Percentiles rank a stretch among this genome's conserved stretches.
phyloP scores from a whole-genome alignment of 2,797 vertebrate species.

The Myotis planiceps region DNA sequence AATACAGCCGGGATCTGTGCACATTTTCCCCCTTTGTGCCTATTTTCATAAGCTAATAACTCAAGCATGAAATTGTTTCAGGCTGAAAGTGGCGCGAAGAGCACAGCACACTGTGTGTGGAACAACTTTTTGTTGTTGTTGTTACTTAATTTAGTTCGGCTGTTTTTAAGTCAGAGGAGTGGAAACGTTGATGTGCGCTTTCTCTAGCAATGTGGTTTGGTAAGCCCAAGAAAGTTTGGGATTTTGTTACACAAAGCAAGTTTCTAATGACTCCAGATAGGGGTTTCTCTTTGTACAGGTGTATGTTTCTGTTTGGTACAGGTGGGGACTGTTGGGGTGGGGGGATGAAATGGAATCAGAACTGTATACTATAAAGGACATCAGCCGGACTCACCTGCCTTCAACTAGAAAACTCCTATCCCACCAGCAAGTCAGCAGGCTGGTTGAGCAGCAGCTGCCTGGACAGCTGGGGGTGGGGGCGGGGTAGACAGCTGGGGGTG shows the following conservation, averaged over 20 bases:
- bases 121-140: slow-evolving; percentile 65
- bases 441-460: not conserved
- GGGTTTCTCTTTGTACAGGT: not conserved
- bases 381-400: not conserved
- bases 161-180: slow-evolving; percentile 58
- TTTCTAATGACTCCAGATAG: not conserved
- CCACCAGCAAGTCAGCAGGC: not conserved
- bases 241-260: not conserved
- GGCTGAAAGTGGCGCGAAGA: slow-evolving; percentile 62
- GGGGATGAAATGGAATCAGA: not conserved
- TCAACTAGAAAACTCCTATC: not conserved
- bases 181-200: not conserved
- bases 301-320: not conserved
- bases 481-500: not conserved
- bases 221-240: not conserved
- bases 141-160: slow-evolving; percentile 70
- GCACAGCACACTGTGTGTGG: slow-evolving; percentile 62
- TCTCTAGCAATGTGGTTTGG: not conserved
- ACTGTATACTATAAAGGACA: not conserved
- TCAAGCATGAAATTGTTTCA: slow-evolving; percentile 79
- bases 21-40: slow-evolving; percentile 66
- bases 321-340: not conserved
- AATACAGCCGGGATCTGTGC: slow-evolving; percentile 65
- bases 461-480: not conserved
- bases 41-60: slow-evolving; percentile 79